A percentile compares a stretch with the other conserved stretches of the same genome.
Conservation (phyloP, 1,140 invertebrate species). For the Pemphigus obesinymphae region DNA sequence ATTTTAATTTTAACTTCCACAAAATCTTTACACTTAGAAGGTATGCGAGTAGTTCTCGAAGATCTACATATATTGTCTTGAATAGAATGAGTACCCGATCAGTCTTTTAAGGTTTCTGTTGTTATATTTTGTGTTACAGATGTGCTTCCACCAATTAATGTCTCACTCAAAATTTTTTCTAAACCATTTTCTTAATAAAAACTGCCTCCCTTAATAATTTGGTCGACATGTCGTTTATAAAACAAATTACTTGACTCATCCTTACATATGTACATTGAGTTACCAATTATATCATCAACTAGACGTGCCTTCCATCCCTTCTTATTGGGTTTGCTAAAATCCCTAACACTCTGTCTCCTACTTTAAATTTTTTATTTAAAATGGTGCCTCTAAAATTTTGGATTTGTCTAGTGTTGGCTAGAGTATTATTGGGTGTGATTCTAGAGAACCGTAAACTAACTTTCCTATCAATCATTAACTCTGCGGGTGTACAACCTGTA, state of each 20-base stretch:
- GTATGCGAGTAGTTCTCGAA: too few species aligned
- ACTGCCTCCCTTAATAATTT: not conserved
- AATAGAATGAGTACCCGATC: too few species aligned
- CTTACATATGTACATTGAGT: not conserved
- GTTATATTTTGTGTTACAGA: too few species aligned
- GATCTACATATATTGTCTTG: too few species aligned
- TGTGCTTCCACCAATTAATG: not conserved
- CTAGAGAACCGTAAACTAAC: too few species aligned
- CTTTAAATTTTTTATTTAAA: not conserved
- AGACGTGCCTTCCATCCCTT: not conserved
- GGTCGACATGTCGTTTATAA: too few species aligned
- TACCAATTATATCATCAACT: not conserved
- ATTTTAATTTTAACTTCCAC: too few species aligned
- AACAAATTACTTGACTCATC: too few species aligned
- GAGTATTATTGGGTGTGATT: too few species aligned
- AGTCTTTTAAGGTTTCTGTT: not conserved
- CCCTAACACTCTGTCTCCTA: not conserved
- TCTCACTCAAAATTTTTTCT: not conserved
- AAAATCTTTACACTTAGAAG: too few species aligned
- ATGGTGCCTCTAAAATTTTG: not conserved
- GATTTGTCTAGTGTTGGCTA: too few species aligned
- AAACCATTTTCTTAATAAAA: not conserved
- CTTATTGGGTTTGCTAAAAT: not conserved
- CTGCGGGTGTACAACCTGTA: too few species aligned
- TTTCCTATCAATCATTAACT: constrained; percentile 49